Conservation (phyloP, 2,888 invertebrate species). For the Acheta domesticus region DNA sequence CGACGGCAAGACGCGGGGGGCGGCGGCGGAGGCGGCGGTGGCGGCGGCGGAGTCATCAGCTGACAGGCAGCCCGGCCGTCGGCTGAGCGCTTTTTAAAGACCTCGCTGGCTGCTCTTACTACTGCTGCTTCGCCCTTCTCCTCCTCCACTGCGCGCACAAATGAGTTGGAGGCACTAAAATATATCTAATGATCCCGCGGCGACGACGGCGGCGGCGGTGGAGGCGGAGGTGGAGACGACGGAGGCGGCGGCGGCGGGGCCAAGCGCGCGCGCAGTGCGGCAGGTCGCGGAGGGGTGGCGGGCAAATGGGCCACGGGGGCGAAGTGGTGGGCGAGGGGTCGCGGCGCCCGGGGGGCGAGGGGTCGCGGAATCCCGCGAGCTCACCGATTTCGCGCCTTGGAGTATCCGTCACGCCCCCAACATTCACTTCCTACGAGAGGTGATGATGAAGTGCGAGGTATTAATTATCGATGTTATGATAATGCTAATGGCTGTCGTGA, state of each 20-base stretch:
- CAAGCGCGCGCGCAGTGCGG: not conserved
- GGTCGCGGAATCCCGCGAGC: no score
- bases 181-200: conserved; percentile 18
- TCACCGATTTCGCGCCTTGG: no score
- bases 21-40: not conserved
- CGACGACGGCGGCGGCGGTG: not conserved
- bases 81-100: conserved; percentile 18
- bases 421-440: not conserved
- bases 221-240: no score
- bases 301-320: not conserved
- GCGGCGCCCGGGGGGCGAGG: no score
- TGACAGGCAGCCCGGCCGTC: not conserved
- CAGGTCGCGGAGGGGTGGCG: not conserved
- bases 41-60: not conserved
- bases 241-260: not conserved
- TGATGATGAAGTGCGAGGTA: not conserved
- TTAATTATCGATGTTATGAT: conserved; percentile 18
- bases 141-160: not conserved
- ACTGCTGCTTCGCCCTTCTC: not conserved
- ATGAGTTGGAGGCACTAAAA: conserved; percentile 18
- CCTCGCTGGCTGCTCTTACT: conserved; percentile 18
- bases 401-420: no score
- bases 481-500: not conserved
- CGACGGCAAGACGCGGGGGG: not conserved
- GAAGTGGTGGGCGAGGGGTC: no score